These are phyloP conservation scores for Gymnocheta viridis DNA, from an alignment of 2,888 invertebrate species.

Conservation along the genomic window DNA sequence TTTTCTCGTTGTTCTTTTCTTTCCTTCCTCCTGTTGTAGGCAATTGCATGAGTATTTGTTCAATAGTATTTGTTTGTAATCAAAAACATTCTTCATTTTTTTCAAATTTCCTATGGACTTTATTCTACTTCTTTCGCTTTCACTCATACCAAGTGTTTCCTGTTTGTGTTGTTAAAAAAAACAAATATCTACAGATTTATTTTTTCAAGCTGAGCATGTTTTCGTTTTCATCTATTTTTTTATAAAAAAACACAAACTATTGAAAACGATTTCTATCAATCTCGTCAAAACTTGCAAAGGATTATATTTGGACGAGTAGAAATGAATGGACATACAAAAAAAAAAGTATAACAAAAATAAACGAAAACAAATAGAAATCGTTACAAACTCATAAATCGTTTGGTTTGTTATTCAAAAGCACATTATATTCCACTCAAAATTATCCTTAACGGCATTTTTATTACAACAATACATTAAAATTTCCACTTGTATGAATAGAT, in stretches of 20 bases:
- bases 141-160: not conserved
- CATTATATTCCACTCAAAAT: slow-evolving; percentile 70
- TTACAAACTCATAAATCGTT: slow-evolving; percentile 70
- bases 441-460: slow-evolving; percentile 66
- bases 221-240: slow-evolving; percentile 51
- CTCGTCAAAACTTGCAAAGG: slow-evolving; percentile 52
- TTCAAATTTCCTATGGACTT: slow-evolving; percentile 68
- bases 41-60: slow-evolving; percentile 31
- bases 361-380: slow-evolving; percentile 63
- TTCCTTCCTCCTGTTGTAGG: not conserved
- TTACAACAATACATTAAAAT: slow-evolving; percentile 49
- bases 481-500: slow-evolving; percentile 9
- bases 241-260: slow-evolving; percentile 19
- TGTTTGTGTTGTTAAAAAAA: slow-evolving; percentile 12
- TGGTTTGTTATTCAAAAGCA: slow-evolving; percentile 63
- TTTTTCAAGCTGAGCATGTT: slow-evolving; percentile 1
- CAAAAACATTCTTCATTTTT: slow-evolving; percentile 70
- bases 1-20: not conserved
- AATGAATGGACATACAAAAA: slow-evolving; percentile 23
- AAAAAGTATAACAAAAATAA: slow-evolving; percentile 8
- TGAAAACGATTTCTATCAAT: slow-evolving; percentile 63
- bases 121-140: slow-evolving; percentile 29
- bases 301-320: slow-evolving; percentile 32
- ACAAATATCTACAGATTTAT: slow-evolving; percentile 14
- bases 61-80: slow-evolving; percentile 61